A percentile compares a stretch with the other conserved stretches of the same genome.
phyloP scores from a whole-genome alignment of 2,888 invertebrate species.

The Leucania comma region DNA sequence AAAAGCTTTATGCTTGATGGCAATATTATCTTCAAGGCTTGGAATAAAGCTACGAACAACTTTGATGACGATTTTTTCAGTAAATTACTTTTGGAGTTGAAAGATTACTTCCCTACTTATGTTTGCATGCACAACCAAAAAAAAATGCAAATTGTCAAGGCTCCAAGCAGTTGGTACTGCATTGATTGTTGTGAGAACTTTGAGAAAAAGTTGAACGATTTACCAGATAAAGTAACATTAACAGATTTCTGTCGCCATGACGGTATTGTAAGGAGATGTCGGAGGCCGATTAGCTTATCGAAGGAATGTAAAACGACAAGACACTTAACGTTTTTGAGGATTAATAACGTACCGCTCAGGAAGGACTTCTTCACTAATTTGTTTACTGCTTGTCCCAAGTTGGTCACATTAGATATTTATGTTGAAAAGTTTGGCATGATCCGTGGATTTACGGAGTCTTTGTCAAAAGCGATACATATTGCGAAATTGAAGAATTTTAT shows the following conservation, averaged over 20 bases:
- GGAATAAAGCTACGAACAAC: conserved; percentile 67
- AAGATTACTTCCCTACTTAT: conserved; percentile 73
- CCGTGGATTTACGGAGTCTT: conserved; percentile 57
- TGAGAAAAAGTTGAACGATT: conserved; percentile 59
- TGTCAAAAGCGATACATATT: conserved; percentile 64
- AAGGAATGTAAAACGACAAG: conserved; percentile 57
- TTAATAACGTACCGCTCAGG: conserved; percentile 69
- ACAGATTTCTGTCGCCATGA: conserved; percentile 71
- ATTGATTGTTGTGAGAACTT: conserved; percentile 72
- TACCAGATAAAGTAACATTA: conserved; percentile 70
- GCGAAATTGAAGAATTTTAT: conserved; percentile 71
- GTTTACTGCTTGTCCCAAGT: conserved; percentile 65
- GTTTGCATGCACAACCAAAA: conserved; percentile 69
- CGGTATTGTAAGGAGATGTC: conserved; percentile 61
- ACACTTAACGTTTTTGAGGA: conserved; percentile 68
- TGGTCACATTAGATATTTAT: conserved; percentile 71
- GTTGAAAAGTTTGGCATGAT: conserved; percentile 65
- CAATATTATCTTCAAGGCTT: conserved; percentile 74
- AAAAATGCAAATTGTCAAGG: conserved; percentile 65
- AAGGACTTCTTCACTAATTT: conserved; percentile 68
- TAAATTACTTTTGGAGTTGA: conserved; percentile 63
- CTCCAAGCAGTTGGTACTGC: conserved; percentile 71
- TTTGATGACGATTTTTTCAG: conserved; percentile 68
- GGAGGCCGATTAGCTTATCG: conserved; percentile 63
- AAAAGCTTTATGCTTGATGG: conserved; percentile 70